These are phyloP conservation scores for Hippocampus guttulatus DNA, from an alignment of 2,113 vertebrate genomes.

Conservation along the genomic window DNA sequence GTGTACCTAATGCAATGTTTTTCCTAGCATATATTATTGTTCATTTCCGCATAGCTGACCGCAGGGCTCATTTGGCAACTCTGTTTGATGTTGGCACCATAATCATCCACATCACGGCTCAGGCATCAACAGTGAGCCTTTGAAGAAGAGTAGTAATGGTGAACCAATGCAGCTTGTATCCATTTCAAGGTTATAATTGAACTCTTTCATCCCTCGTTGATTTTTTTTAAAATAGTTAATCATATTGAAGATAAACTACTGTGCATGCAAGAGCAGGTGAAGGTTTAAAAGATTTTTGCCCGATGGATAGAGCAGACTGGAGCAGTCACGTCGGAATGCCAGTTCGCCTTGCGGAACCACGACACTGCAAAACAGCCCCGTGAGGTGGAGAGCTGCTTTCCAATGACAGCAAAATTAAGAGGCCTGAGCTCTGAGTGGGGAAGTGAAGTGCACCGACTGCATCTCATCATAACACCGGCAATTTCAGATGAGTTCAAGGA, in stretches of 20 bases:
- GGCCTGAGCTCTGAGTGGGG: constrained; percentile 19
- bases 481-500: constrained; percentile 42
- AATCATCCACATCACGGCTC: background rate
- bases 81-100: constrained; percentile 18
- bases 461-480: constrained; percentile 23
- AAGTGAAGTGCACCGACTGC: constrained; percentile 28
- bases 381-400: constrained; percentile 35
- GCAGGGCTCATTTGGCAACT: constrained; percentile 2
- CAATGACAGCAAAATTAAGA: constrained; percentile 46
- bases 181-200: constrained; percentile 23
- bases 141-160: constrained; percentile 17
- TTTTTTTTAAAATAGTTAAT: background rate
- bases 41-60: background rate
- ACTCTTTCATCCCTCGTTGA: constrained; percentile 54
- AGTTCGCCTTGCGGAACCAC: constrained; percentile 50
- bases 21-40: background rate
- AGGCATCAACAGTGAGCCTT: background rate
- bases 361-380: constrained; percentile 39
- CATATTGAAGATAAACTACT: background rate
- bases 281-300: constrained; percentile 54
- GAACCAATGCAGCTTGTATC: constrained; percentile 17
- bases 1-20: background rate
- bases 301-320: constrained; percentile 43
- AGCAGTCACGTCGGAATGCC: constrained; percentile 30
- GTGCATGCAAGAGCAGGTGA: constrained; percentile 66